A percentile compares a stretch with the other conserved stretches of the same genome.
These are phyloP conservation scores for Plodia interpunctella DNA, from an alignment of 1,140 invertebrate genomes.

Conservation along the genomic window DNA sequence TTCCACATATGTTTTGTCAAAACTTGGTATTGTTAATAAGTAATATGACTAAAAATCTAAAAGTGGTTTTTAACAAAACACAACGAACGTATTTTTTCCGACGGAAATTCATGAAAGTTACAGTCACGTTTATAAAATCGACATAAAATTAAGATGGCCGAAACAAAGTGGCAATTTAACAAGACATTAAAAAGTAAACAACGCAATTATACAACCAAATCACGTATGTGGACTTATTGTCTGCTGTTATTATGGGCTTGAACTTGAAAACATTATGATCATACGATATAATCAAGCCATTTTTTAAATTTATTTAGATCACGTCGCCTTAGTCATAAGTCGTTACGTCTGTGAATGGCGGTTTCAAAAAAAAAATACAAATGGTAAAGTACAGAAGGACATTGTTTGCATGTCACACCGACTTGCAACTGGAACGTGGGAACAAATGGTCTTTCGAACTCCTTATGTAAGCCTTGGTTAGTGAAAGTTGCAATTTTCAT, in stretches of 20 bases:
- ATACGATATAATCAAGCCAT: conserved; percentile 61
- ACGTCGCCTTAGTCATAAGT: conserved; percentile 64
- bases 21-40: not conserved
- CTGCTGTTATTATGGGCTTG: conserved; percentile 49
- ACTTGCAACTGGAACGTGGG: conserved; percentile 56
- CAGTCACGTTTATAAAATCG: not conserved
- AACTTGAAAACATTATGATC: conserved; percentile 59
- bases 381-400: conserved; percentile 45
- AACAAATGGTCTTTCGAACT: conserved; percentile 24
- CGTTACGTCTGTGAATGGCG: conserved; percentile 52
- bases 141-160: conserved; percentile 19
- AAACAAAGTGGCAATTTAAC: conserved; percentile 41
- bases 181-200: conserved; percentile 48
- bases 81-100: no score
- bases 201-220: conserved; percentile 54
- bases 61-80: no score
- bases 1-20: conserved; percentile 12
- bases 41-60: no score
- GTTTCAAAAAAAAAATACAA: conserved; percentile 62
- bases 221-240: conserved; percentile 70
- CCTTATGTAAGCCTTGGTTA: not conserved
- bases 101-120: not conserved
- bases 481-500: conserved; percentile 1
- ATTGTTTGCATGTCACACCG: conserved; percentile 49
- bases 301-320: conserved; percentile 61